Evolutionary conservation across 2,113 vertebrate species (phyloP).

Genomic region (Tor tambroides): DNA sequence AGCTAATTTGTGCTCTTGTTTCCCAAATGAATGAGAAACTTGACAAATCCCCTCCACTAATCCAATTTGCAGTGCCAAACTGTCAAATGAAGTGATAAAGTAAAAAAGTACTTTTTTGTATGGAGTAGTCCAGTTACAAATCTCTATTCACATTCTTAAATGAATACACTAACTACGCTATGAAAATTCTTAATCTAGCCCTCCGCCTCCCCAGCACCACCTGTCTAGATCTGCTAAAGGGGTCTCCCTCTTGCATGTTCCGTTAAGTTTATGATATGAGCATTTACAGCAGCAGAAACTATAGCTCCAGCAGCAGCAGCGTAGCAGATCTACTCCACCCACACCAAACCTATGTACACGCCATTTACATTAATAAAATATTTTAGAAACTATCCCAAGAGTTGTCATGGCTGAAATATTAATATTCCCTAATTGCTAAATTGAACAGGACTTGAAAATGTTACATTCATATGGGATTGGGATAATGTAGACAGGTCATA

Average conservation of each 20-base stretch:
- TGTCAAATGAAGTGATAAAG: not conserved
- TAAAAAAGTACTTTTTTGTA: no score
- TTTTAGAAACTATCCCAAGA: not conserved
- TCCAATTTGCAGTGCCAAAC: no score
- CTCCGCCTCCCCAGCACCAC: not conserved
- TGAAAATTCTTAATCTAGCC: not conserved
- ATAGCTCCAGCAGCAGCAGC: no score
- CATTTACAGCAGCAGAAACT: not conserved
- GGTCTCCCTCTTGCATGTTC: not conserved
- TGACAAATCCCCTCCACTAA: not conserved
- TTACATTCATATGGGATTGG: not conserved
- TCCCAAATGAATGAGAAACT: not conserved
- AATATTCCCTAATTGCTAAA: not conserved
- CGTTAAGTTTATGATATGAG: not conserved
- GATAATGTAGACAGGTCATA: not conserved
- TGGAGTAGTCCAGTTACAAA: no score
- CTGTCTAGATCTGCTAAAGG: not conserved
- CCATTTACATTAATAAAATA: not conserved
- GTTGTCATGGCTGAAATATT: not conserved
- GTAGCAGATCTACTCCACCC: not conserved
- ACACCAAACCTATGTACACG: not conserved
- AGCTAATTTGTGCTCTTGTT: not conserved
- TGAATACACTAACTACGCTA: no score
- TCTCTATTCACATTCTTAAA: no score
- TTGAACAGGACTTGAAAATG: not conserved